Base-by-base conservation (phyloP, 2,888 invertebrate genomes). In the Seira sanloemensis region DNA sequence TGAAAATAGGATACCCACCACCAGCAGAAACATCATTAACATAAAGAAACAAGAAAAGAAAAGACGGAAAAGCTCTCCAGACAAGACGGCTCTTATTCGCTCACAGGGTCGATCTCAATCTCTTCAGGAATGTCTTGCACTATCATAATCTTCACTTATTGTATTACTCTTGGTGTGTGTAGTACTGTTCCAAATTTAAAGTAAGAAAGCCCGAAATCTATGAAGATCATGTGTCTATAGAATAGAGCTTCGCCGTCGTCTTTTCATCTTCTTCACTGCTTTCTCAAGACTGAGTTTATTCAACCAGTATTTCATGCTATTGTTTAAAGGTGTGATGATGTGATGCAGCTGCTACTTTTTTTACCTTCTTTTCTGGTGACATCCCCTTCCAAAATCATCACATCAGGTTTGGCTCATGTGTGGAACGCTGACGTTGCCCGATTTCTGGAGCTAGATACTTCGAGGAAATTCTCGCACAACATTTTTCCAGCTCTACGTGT, bases 11-110 rank as follows among this genome's bases (percentile, higher is more conserved):
- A 18, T 58, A 58, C 58, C 58, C 58, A 58, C 58, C 58, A 58
- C 58, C 58, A 58, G 58, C 58, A 18, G 58, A 58, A 58, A n/a
- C 58, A 58, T 58, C 58, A 58, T 58, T 58, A 58, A 58, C 58
- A 58, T 58, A 58, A 58, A 58, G 18, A 18, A 58, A 18, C 18
- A 58, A 9, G 18, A 58, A 58, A 58, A 58, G 58, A 58, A 18
- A 58, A 58, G n/a, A 18, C 58, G 58, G 58, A 58, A 58, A 58
- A 58, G 58, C 65, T 71, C 66, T 72, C 46, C 66, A 78, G 62
- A 65, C 71, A 72, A 24, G 46, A 26, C 62, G 58, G 46, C 50
- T 71, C 24, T n/a, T 62, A 7, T 16, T 67, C 26, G 24, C 2
- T 58, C 58, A 7, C 9, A 24, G 62, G 46, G 76, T 24, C 50